Percentiles rank a stretch among this genome's conserved stretches.
These are phyloP conservation scores for Drosophila barbarae DNA, from an alignment of 2,888 invertebrate genomes.

Conservation along the genomic window DNA sequence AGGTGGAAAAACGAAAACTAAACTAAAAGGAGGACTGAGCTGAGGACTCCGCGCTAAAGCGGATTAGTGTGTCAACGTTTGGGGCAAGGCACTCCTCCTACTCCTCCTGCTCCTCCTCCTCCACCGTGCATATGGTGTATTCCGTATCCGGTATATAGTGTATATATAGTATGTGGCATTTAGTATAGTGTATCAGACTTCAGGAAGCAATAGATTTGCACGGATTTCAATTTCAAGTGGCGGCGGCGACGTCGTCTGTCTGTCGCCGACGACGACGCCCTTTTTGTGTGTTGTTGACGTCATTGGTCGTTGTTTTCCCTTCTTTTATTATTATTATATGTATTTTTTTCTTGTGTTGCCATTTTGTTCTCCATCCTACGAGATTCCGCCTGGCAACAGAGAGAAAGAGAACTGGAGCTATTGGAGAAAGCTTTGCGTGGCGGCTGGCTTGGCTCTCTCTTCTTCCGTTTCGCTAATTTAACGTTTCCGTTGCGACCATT, in stretches of 20 bases:
- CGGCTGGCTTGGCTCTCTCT: constrained; percentile 37
- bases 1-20: constrained; percentile 1
- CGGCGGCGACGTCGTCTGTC: constrained; percentile 1
- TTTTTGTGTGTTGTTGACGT: constrained; percentile 33
- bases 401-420: background rate
- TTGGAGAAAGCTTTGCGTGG: constrained; percentile 3
- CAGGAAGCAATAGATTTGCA: constrained; percentile 73
- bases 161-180: background rate
- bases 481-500: constrained; percentile 58
- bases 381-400: constrained; percentile 33
- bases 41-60: constrained; percentile 51
- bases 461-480: constrained; percentile 67
- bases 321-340: constrained; percentile 11
- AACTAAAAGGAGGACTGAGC: constrained; percentile 4
- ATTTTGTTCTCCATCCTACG: constrained; percentile 4
- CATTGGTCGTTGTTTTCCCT: constrained; percentile 14
- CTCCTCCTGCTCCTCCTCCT: background rate
- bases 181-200: constrained; percentile 61
- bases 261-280: constrained; percentile 17
- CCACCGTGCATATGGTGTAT: background rate
- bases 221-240: constrained; percentile 46
- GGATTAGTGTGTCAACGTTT: constrained; percentile 63
- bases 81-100: constrained; percentile 7
- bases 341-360: background rate
- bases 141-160: constrained; percentile 9